phyloP scores from a whole-genome alignment of 2,888 invertebrate genomes.

The Drosophila aldrichi region DNA sequence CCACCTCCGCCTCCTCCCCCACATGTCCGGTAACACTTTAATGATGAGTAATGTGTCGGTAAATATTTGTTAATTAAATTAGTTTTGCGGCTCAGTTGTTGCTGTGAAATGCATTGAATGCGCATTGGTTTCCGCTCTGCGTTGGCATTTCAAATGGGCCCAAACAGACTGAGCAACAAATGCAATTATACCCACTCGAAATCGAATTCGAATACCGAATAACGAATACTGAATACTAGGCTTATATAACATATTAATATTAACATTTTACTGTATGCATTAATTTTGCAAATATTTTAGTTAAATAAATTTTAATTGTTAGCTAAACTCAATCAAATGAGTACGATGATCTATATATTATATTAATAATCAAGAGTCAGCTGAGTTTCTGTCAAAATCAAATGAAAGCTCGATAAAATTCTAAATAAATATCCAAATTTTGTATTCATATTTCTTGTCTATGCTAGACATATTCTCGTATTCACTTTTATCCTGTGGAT shows the following conservation, averaged over 20 bases:
- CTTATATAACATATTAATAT: no score
- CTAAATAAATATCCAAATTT: neutral
- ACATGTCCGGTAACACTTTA: constrained; percentile 13
- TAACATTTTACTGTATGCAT: no score
- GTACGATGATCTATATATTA: no score
- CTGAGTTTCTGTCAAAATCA: no score
- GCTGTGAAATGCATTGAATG: constrained; percentile 42
- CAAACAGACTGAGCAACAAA: constrained; percentile 1
- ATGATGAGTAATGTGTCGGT: constrained; percentile 63
- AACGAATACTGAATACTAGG: no score
- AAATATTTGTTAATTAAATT: constrained; percentile 71
- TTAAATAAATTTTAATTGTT: no score
- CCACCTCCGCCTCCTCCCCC: no score
- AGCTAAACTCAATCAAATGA: no score
- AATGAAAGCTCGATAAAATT: no score
- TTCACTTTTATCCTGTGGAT: neutral
- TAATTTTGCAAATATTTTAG: no score
- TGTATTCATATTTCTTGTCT: neutral
- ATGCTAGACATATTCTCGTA: neutral
- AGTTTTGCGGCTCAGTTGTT: constrained; percentile 26
- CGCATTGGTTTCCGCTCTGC: constrained; percentile 6
- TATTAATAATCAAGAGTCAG: no score
- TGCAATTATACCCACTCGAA: constrained; percentile 3
- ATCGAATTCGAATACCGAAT: no score
- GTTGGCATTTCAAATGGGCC: constrained; percentile 3